phyloP scores from a whole-genome alignment of 2,797 vertebrate genomes.

The Nannoperca obscura region DNA sequence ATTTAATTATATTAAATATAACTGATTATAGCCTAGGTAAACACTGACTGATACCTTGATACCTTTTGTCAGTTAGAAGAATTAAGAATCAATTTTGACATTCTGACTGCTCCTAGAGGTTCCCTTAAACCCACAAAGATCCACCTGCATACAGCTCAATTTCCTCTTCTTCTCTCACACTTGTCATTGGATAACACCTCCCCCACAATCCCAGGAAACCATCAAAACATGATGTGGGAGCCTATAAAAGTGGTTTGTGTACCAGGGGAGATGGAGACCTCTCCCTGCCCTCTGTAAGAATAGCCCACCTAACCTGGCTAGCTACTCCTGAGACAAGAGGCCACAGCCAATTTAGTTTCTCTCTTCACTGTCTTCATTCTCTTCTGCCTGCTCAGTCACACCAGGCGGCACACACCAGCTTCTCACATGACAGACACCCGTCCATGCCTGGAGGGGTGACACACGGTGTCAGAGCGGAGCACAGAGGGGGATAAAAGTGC shows the following conservation, averaged over 20 bases:
- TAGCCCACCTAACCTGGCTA: constrained; percentile 72
- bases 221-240: constrained; percentile 67
- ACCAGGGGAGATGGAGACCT: constrained; percentile 72
- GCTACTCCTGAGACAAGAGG: constrained; percentile 70
- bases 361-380: constrained; percentile 39
- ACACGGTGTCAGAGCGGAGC: constrained; percentile 40
- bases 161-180: constrained; percentile 60
- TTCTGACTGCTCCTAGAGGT: neutral
- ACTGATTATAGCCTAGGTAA: neutral
- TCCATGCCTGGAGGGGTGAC: constrained; percentile 37
- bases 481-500: constrained; percentile 36
- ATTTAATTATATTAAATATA: neutral
- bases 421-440: constrained; percentile 53
- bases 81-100: neutral
- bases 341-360: constrained; percentile 74
- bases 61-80: neutral
- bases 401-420: constrained; percentile 54
- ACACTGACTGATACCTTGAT: neutral
- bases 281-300: constrained; percentile 77
- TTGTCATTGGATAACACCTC: constrained; percentile 69
- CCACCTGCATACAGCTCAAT: constrained; percentile 35
- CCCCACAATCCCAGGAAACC: constrained; percentile 56
- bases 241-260: constrained; percentile 73
- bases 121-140: constrained; percentile 26
- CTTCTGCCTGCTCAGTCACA: constrained; percentile 60